A percentile compares a stretch with the other conserved stretches of the same genome.
Evolutionary conservation across 1,140 invertebrate species (phyloP).

Genomic region (Centruroides vittatus): DNA sequence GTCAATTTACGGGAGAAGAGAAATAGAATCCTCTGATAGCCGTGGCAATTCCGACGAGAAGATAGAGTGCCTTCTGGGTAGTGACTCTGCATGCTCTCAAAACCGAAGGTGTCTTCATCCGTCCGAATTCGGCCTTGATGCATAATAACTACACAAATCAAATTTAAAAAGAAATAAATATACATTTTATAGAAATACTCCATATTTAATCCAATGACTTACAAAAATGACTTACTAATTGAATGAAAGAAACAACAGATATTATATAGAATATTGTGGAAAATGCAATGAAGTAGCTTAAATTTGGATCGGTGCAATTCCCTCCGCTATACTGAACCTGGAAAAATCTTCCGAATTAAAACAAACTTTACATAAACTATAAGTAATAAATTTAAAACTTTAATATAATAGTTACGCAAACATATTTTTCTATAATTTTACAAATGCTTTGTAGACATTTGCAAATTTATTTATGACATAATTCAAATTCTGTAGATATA

Average conservation of each 20-base stretch:
- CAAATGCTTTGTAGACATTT: no score
- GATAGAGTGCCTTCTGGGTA: slow-evolving; percentile 79
- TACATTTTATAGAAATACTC: slow-evolving; percentile 42
- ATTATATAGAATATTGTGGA: slow-evolving; percentile 64
- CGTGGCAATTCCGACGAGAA: slow-evolving; percentile 73
- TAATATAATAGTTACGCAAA: no score
- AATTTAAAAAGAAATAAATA: background rate
- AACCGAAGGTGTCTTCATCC: slow-evolving; percentile 63
- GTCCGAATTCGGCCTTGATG: slow-evolving; percentile 48
- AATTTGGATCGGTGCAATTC: slow-evolving; percentile 44
- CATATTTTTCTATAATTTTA: no score
- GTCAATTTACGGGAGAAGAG: slow-evolving; percentile 60
- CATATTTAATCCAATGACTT: background rate
- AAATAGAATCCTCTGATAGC: slow-evolving; percentile 74
- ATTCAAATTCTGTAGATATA: no score
- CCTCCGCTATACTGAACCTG: slow-evolving; percentile 51
- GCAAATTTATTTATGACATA: no score
- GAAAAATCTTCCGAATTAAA: background rate
- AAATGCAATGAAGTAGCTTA: slow-evolving; percentile 52
- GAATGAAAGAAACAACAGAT: slow-evolving; percentile 70
- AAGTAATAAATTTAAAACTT: no score
- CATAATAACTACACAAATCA: slow-evolving; percentile 24
- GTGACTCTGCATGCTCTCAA: slow-evolving; percentile 67
- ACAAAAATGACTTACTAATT: slow-evolving; percentile 49
- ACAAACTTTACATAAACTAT: no score